Evolutionary conservation across 1,140 invertebrate genomes (phyloP).

Genomic region (Ostrea denselamellosa): DNA sequence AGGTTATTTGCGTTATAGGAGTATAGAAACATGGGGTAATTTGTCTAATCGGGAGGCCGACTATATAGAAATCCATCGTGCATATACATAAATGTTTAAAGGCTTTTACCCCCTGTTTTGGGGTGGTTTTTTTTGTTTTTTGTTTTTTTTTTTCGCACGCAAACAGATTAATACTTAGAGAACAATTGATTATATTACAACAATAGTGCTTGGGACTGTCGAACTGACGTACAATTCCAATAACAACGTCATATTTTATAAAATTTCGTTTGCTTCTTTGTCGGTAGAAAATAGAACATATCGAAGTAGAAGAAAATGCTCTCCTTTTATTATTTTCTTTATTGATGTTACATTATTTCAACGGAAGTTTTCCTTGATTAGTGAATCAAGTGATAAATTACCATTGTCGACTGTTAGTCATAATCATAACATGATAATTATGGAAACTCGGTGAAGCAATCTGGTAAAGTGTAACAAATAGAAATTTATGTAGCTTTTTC

Average conservation of each 20-base stretch:
- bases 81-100: too few relatives aligned
- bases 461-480: too few relatives aligned
- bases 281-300: neutral
- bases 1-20: too few relatives aligned
- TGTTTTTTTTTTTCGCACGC: too few relatives aligned
- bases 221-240: neutral
- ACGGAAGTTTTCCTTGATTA: neutral
- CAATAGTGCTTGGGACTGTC: neutral
- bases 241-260: neutral
- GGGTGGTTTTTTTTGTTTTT: too few relatives aligned
- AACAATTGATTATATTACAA: neutral
- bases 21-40: too few relatives aligned
- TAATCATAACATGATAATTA: neutral
- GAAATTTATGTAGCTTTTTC: too few relatives aligned
- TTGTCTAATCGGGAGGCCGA: too few relatives aligned
- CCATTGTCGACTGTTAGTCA: neutral
- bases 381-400: conserved; percentile 9
- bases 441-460: neutral
- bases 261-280: neutral
- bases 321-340: neutral
- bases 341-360: neutral
- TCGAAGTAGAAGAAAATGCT: neutral
- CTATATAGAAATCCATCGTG: too few relatives aligned
- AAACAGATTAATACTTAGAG: too few relatives aligned
- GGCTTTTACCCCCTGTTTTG: too few relatives aligned